Evolutionary conservation across 2,888 invertebrate genomes (phyloP).

Genomic region (Mythimna loreyi): DNA sequence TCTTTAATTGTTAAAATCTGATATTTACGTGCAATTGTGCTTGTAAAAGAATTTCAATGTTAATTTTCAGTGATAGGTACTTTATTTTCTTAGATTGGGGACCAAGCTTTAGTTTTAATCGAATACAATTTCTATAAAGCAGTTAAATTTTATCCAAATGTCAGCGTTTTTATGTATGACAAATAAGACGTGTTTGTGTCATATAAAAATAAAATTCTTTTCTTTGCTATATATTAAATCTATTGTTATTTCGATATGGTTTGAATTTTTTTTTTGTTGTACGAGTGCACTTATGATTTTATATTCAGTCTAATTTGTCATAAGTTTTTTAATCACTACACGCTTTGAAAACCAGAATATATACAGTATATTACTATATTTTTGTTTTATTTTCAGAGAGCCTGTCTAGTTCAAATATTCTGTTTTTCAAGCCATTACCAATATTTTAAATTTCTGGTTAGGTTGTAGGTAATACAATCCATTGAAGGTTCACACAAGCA

Average conservation of each 20-base stretch:
- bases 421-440: constrained; percentile 49
- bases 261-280: background rate
- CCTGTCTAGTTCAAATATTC: constrained; percentile 27
- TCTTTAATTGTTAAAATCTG: constrained; percentile 14
- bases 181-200: constrained; percentile 41
- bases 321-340: constrained; percentile 21
- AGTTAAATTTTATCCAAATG: constrained; percentile 39
- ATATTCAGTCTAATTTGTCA: constrained; percentile 55
- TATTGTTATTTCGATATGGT: background rate
- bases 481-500: constrained; percentile 52
- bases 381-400: background rate
- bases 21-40: constrained; percentile 16
- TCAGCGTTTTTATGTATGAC: constrained; percentile 35
- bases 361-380: background rate
- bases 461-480: constrained; percentile 27
- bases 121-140: constrained; percentile 35
- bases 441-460: constrained; percentile 29
- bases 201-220: background rate
- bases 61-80: background rate
- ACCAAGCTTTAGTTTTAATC: background rate
- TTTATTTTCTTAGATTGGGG: constrained; percentile 19
- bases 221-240: background rate
- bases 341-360: constrained; percentile 56
- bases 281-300: background rate
- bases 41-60: constrained; percentile 5